phyloP scores from a whole-genome alignment of 1,140 invertebrate genomes.

The Drosophila pallidifrons region DNA sequence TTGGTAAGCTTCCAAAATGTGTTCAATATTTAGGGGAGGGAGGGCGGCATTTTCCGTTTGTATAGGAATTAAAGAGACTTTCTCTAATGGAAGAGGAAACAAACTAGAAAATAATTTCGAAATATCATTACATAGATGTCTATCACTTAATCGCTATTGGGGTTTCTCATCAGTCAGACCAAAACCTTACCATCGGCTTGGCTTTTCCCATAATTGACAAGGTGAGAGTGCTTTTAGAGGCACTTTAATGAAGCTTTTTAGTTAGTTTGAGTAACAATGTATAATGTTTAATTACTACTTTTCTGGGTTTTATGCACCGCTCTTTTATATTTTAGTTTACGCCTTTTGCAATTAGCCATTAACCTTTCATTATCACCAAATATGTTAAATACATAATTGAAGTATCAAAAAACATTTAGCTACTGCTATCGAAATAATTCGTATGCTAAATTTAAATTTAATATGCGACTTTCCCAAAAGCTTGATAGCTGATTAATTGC shows the following conservation, averaged over 20 bases:
- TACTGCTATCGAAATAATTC: neutral
- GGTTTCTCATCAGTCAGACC: conserved; percentile 3
- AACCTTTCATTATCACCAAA: neutral
- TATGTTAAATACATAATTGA: neutral
- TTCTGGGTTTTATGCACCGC: neutral
- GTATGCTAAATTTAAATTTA: neutral
- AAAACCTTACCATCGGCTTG: neutral
- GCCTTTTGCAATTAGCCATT: neutral
- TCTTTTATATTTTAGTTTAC: conserved; percentile 4
- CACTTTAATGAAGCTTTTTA: conserved; percentile 4
- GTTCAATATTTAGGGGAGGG: neutral
- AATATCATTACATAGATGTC: conserved; percentile 16
- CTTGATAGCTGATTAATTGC: conserved; percentile 4
- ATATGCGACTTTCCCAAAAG: neutral
- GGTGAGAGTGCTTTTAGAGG: conserved; percentile 20
- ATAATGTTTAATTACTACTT: conserved; percentile 7
- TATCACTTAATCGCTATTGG: conserved; percentile 13
- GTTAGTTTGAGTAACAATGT: conserved; percentile 11
- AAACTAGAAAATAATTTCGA: conserved; percentile 15
- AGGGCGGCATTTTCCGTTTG: conserved; percentile 10
- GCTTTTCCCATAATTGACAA: conserved; percentile 14
- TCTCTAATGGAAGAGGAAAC: conserved; percentile 6
- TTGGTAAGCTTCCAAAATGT: conserved; percentile 6
- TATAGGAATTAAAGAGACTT: conserved; percentile 4
- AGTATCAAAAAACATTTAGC: neutral